These are phyloP conservation scores for Blastobasis adustella DNA, from an alignment of 2,888 invertebrate species.

Conservation along the genomic window DNA sequence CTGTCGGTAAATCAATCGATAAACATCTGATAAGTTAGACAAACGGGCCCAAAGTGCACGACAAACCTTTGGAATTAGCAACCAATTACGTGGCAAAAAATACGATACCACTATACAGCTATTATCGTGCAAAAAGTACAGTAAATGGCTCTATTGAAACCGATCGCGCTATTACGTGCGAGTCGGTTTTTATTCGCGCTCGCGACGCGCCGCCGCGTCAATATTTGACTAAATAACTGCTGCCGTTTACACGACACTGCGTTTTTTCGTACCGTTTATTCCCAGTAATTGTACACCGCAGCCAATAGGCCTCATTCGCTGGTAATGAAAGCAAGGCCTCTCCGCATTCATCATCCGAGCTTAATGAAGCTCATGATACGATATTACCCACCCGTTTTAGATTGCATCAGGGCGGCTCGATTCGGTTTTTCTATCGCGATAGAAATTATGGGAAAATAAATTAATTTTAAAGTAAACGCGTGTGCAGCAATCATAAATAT, in stretches of 20 bases:
- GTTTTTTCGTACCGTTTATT: slow-evolving; percentile 2
- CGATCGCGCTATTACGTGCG: slow-evolving; percentile 12
- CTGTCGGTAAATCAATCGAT: slow-evolving; percentile 39
- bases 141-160: slow-evolving; percentile 14
- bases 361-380: slow-evolving; percentile 9
- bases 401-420: slow-evolving; percentile 1
- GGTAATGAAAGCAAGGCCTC: neutral
- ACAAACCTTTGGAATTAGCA: slow-evolving; percentile 37
- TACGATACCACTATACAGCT: slow-evolving; percentile 19
- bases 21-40: slow-evolving; percentile 29
- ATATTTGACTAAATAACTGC: slow-evolving; percentile 13
- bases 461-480: too few species aligned
- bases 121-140: slow-evolving; percentile 32
- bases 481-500: slow-evolving; percentile 1
- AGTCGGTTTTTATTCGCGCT: slow-evolving; percentile 8
- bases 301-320: too few species aligned
- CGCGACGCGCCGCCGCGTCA: slow-evolving; percentile 10
- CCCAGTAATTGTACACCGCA: slow-evolving; percentile 3
- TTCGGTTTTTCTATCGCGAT: slow-evolving; percentile 3
- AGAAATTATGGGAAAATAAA: neutral
- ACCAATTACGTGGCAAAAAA: slow-evolving; percentile 46
- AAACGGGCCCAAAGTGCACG: slow-evolving; percentile 23
- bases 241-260: slow-evolving; percentile 7
- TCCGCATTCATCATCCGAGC: neutral
- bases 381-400: slow-evolving; percentile 5